Evolutionary conservation across 2,888 invertebrate species (phyloP).

Genomic region (Koerneria pararmatus): DNA sequence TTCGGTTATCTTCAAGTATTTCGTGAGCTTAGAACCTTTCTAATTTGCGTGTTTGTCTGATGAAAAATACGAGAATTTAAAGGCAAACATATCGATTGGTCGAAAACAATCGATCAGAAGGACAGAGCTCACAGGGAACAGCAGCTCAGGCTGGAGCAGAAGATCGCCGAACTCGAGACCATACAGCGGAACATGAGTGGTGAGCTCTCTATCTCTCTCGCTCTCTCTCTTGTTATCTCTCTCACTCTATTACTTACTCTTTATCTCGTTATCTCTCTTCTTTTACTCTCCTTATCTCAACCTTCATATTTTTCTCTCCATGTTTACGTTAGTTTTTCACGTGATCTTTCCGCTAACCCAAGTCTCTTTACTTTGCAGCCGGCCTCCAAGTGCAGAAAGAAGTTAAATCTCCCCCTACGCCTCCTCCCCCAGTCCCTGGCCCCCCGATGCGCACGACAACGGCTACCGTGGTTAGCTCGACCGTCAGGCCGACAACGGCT

Average conservation of each 20-base stretch:
- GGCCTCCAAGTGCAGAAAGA: slow-evolving; percentile 40
- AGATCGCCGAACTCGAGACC: slow-evolving; percentile 79
- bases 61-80: slow-evolving; percentile 18
- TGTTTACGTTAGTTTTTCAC: background rate
- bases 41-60: too few relatives aligned
- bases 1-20: too few relatives aligned
- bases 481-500: too few relatives aligned
- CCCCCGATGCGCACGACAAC: slow-evolving; percentile 6
- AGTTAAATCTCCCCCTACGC: slow-evolving; percentile 32
- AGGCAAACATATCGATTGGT: slow-evolving; percentile 17
- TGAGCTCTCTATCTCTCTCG: background rate
- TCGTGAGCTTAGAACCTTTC: too few relatives aligned
- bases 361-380: slow-evolving; percentile 30
- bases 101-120: slow-evolving; percentile 10
- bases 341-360: too few relatives aligned
- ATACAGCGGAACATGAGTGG: slow-evolving; percentile 57
- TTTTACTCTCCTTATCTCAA: background rate
- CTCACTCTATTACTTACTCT: background rate
- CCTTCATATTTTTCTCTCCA: background rate
- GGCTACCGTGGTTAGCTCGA: too few relatives aligned
- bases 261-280: background rate
- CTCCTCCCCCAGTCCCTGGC: slow-evolving; percentile 39
- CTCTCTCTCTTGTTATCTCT: background rate
- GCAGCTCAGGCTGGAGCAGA: slow-evolving; percentile 82
- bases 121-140: slow-evolving; percentile 68